phyloP scores from a whole-genome alignment of 2,797 vertebrate species.

The Rhincodon typus region DNA sequence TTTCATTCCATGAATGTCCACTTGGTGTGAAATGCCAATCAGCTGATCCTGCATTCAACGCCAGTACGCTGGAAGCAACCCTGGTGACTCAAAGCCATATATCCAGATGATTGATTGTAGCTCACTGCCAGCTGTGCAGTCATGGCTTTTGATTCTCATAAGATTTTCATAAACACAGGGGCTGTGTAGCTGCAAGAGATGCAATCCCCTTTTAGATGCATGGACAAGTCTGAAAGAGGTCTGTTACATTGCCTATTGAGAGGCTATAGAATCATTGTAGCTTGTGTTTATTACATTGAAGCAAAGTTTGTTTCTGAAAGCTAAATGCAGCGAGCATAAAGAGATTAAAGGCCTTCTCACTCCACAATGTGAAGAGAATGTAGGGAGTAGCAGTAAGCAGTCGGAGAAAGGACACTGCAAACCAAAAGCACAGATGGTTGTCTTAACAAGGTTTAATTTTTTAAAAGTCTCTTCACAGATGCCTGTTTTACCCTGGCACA shows the following conservation, averaged over 20 bases:
- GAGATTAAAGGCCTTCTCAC: not conserved
- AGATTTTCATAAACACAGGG: not conserved
- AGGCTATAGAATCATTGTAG: not conserved
- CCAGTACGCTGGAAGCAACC: not conserved
- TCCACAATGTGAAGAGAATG: not conserved
- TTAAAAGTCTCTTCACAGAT: not conserved
- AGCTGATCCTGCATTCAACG: not conserved
- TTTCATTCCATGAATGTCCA: not conserved
- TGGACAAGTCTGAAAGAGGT: not conserved
- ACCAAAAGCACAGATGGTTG: not conserved
- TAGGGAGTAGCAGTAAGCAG: not conserved
- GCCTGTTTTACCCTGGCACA: not conserved
- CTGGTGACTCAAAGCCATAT: not conserved
- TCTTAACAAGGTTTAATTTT: not conserved
- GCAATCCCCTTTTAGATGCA: not conserved
- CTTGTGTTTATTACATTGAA: not conserved
- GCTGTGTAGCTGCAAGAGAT: not conserved
- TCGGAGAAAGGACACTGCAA: not conserved
- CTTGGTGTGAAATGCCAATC: not conserved
- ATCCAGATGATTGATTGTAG: not conserved
- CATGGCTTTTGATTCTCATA: not conserved
- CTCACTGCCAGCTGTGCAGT: not conserved
- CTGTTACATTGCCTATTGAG: not conserved
- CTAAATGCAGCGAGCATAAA: not conserved
- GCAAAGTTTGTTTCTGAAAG: not conserved